phyloP scores from a whole-genome alignment of 2,888 invertebrate genomes.

The Drosophila tripunctata region DNA sequence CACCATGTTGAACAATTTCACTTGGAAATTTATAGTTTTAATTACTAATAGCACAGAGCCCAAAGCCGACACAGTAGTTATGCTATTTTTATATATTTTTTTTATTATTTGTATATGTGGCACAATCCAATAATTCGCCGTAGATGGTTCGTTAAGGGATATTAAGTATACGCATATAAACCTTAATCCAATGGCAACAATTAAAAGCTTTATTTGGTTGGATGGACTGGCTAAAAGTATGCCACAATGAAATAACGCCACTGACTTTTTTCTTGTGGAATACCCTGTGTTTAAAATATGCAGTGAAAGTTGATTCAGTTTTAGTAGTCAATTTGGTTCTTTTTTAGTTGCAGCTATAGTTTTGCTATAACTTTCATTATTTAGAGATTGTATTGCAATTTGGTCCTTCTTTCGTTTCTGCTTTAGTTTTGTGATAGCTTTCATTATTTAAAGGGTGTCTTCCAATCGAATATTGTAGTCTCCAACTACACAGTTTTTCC shows the following conservation, averaged over 20 bases:
- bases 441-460: conserved; percentile 14
- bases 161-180: conserved; percentile 74
- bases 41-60: conserved; percentile 57
- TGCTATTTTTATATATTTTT: not conserved
- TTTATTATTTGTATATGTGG: not conserved
- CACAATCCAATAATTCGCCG: conserved; percentile 6
- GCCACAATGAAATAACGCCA: conserved; percentile 25
- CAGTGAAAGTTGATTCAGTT: not conserved
- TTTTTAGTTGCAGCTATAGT: no score
- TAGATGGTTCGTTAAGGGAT: conserved; percentile 25
- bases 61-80: conserved; percentile 30
- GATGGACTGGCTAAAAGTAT: conserved; percentile 45
- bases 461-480: not conserved
- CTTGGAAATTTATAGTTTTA: conserved; percentile 68
- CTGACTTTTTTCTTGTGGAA: conserved; percentile 7
- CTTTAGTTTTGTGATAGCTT: not conserved
- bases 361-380: not conserved
- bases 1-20: conserved; percentile 41
- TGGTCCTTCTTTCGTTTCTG: no score
- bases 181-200: conserved; percentile 76
- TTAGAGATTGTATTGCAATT: conserved; percentile 10
- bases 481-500: not conserved
- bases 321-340: not conserved
- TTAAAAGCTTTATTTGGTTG: conserved; percentile 71
- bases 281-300: conserved; percentile 1